A percentile compares a stretch with the other conserved stretches of the same genome.
Evolutionary conservation across 2,113 vertebrate species (phyloP).

Genomic region (Todiramphus chloris): DNA sequence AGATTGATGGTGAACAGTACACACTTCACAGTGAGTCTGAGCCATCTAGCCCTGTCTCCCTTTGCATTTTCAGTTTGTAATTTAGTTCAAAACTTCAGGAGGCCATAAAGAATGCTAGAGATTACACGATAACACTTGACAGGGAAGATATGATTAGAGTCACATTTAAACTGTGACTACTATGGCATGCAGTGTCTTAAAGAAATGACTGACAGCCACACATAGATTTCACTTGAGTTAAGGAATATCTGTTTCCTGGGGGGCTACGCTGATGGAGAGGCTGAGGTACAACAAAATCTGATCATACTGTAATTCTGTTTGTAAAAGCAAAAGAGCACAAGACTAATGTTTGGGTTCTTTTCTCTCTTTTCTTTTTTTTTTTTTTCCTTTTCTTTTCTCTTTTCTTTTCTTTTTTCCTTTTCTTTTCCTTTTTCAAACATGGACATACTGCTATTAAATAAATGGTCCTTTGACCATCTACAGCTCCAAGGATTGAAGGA

Average conservation of each 20-base stretch:
- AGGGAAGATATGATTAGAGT: conserved; percentile 16
- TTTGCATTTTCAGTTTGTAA: conserved; percentile 1
- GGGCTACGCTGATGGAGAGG: neutral
- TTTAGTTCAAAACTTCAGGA: conserved; percentile 26
- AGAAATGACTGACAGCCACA: neutral
- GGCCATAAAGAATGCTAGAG: neutral
- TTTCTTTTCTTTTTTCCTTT: neutral
- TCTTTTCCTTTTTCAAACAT: neutral
- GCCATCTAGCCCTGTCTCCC: neutral
- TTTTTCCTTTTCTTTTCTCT: neutral
- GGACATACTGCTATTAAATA: neutral
- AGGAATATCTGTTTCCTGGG: neutral
- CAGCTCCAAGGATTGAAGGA: neutral
- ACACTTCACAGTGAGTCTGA: neutral
- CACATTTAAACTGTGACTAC: neutral
- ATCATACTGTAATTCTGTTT: neutral
- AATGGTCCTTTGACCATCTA: neutral
- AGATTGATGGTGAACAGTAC: neutral
- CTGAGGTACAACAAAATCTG: neutral
- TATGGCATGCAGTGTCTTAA: neutral
- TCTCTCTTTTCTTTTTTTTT: too few species aligned
- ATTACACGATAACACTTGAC: conserved; percentile 20
- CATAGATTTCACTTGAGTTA: neutral
- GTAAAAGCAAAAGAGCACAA: neutral
- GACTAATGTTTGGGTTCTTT: neutral